Percentiles rank a stretch among this genome's conserved stretches.
These are phyloP conservation scores for Notolabrus celidotus DNA, from an alignment of 2,797 vertebrate genomes.

Conservation along the genomic window DNA sequence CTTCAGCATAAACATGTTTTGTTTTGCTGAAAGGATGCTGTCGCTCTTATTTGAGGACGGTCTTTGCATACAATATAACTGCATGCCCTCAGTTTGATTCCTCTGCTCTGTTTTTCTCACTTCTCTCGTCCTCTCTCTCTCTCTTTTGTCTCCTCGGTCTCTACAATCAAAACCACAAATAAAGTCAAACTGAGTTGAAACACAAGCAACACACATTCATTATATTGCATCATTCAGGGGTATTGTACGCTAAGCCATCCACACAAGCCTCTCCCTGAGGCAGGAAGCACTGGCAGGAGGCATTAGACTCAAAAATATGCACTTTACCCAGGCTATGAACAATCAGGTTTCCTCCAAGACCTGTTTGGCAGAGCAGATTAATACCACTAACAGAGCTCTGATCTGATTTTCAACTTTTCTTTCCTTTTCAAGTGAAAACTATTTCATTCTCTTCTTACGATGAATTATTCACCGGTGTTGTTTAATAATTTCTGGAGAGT, in stretches of 20 bases:
- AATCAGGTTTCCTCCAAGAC: not conserved
- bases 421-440: not conserved
- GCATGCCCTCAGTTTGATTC: slow-evolving; percentile 7
- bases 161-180: slow-evolving; percentile 2
- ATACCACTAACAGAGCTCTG: too few relatives aligned
- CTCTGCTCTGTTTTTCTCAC: not conserved
- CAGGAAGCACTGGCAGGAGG: not conserved
- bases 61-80: slow-evolving; percentile 2
- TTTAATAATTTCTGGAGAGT: not conserved
- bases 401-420: not conserved
- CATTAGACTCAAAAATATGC: not conserved
- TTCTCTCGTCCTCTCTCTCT: not conserved
- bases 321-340: not conserved
- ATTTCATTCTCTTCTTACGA: not conserved
- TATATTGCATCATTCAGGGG: not conserved
- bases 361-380: not conserved
- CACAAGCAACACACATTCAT: not conserved
- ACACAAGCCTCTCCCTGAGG: not conserved
- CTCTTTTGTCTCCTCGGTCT: not conserved
- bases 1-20: slow-evolving; percentile 3
- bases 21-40: slow-evolving; percentile 11
- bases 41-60: slow-evolving; percentile 5
- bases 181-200: slow-evolving; percentile 1
- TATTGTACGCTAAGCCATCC: not conserved
- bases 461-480: not conserved